Evolutionary conservation across 2,888 invertebrate genomes (phyloP).

Genomic region (Drosophila suboccidentalis): DNA sequence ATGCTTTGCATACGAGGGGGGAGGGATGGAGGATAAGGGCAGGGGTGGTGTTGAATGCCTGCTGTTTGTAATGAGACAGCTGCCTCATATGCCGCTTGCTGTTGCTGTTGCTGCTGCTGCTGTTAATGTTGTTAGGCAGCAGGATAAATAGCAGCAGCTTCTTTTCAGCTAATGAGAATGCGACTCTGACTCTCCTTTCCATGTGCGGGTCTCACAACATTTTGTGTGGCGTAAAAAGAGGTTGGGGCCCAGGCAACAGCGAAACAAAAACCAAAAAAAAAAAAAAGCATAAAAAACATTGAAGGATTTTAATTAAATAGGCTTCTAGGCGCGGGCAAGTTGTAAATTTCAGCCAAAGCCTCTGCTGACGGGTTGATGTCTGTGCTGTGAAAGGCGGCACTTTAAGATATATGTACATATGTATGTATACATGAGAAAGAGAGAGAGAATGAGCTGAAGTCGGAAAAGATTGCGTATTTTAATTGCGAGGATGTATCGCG

Average conservation of each 20-base stretch:
- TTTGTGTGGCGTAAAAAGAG: conserved; percentile 56
- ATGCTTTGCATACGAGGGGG: conserved; percentile 36
- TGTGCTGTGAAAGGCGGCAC: conserved; percentile 32
- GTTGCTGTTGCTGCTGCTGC: conserved; percentile 7
- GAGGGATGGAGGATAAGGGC: too few species aligned
- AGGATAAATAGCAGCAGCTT: conserved; percentile 65
- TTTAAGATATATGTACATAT: conserved; percentile 21
- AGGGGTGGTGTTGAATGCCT: not conserved
- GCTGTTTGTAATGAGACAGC: conserved; percentile 72
- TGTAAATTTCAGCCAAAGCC: conserved; percentile 55
- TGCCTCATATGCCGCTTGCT: conserved; percentile 36
- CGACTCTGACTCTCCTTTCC: conserved; percentile 30
- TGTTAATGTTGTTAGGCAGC: conserved; percentile 74
- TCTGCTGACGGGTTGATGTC: conserved; percentile 17
- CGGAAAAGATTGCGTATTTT: conserved; percentile 30
- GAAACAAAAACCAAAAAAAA: conserved; percentile 28
- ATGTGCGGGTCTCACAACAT: conserved; percentile 35
- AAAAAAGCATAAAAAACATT: conserved; percentile 51
- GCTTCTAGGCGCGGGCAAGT: conserved; percentile 55
- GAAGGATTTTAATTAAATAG: conserved; percentile 81
- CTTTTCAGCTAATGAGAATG: conserved; percentile 78
- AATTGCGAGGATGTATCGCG: conserved; percentile 51
- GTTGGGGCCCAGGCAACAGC: conserved; percentile 12
- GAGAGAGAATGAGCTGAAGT: conserved; percentile 1
- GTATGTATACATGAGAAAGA: not conserved